Base-by-base conservation (phyloP, 2,113 vertebrate genomes). In the Crypturellus undulatus region DNA sequence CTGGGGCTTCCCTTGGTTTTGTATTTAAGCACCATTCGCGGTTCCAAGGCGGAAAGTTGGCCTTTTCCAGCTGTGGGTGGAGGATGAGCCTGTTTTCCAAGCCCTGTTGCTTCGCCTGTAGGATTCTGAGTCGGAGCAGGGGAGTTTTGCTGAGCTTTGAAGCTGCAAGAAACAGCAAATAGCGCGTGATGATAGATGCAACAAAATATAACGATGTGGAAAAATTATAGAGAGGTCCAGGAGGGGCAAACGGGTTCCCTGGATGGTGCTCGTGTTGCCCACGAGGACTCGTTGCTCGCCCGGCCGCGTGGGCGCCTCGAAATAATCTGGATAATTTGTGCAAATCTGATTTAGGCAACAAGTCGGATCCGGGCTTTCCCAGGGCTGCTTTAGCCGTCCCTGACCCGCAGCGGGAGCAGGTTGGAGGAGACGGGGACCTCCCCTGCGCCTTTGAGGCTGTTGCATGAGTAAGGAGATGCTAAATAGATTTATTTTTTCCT, bases 311-410 rank as follows among this genome's bases (percentile, higher is more conserved):
- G 28, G 18, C 1, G 3, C 60, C 24, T 30, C 0, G 10, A 69
- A 28, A 42, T 9, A 26, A 1, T 14, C 15, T 11, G 26, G 49
- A 42, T 11, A 1, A 38, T 58, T 49, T 7, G 28, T 2, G 13
- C 40, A 77, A 47, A 56, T 16, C 25, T 38, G 75, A 36, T 42
- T 24, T 18, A 51, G 72, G 5, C 38, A 36, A 19, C 42, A 1
- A 58, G 70, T 17, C 0, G 2, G 52, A 6, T 17, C 54, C 60
- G 8, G 36, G 40, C 60, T 56, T 21, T 67, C 40, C 65, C 0
- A 0, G 2, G 19, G 59, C 9, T 3, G 0, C 4, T 49, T 43
- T 26, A 8, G 34, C 34, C 0, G 1, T 11, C 52, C 11, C 1
- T 42, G 4, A 8, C 22, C 54, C 32, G 12, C 43, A 4, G 69